Percentiles rank a stretch among this genome's conserved stretches.
Evolutionary conservation across 2,113 vertebrate species (phyloP).

Genomic region (Lycaon pictus): DNA sequence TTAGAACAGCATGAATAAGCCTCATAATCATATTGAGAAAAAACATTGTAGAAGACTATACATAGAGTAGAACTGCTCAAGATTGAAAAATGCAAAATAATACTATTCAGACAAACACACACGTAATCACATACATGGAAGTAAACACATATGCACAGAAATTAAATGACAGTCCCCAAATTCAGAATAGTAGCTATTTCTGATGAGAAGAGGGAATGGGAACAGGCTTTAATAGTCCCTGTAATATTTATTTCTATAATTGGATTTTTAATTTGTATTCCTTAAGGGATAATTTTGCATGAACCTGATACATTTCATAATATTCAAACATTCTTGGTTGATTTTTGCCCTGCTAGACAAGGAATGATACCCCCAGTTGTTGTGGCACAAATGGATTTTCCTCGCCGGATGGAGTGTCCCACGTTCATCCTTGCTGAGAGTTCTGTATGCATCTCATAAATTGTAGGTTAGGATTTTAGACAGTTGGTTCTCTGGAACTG

Average conservation of each 20-base stretch:
- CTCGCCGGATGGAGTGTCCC: not conserved
- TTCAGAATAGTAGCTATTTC: not conserved
- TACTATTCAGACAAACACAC: not conserved
- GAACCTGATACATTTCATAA: not conserved
- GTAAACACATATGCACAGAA: not conserved
- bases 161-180: not conserved
- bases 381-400: not conserved
- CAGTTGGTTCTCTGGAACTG: not conserved
- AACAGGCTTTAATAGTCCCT: not conserved
- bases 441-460: not conserved
- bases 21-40: not conserved
- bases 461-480: not conserved
- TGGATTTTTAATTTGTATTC: not conserved
- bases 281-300: not conserved
- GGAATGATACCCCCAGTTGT: not conserved
- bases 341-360: not conserved
- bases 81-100: not conserved
- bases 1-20: slow-evolving; percentile 9
- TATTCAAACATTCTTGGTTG: not conserved
- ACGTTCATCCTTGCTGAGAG: not conserved
- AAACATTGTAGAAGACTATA: not conserved
- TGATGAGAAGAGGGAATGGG: not conserved
- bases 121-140: not conserved
- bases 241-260: not conserved
- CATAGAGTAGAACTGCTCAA: not conserved